phyloP scores from a whole-genome alignment of 2,797 vertebrate genomes.

The Cynodonichthys magdalenae region DNA sequence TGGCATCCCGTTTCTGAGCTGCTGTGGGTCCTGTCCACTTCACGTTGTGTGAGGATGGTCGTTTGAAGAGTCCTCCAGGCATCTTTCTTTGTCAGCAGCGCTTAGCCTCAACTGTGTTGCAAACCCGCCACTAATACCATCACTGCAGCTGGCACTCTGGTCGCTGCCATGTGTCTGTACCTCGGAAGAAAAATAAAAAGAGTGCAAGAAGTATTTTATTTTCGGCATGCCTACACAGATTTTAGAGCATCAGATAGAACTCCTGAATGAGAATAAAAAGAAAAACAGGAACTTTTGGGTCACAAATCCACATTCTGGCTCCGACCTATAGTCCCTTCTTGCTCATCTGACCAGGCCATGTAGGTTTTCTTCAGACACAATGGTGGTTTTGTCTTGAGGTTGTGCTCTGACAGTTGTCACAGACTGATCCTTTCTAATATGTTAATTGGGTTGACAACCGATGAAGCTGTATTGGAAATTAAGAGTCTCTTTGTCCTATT shows the following conservation, averaged over 20 bases:
- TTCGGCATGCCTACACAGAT: slow-evolving; percentile 1
- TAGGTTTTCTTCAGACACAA: slow-evolving; percentile 67
- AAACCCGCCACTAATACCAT: slow-evolving; percentile 35
- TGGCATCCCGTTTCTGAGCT: slow-evolving; percentile 47
- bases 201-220: slow-evolving; percentile 14
- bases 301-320: slow-evolving; percentile 17
- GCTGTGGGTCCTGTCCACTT: slow-evolving; percentile 66
- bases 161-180: slow-evolving; percentile 13
- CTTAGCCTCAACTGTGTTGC: slow-evolving; percentile 67
- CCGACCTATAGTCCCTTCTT: slow-evolving; percentile 49
- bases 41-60: slow-evolving; percentile 70
- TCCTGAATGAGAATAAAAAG: background rate
- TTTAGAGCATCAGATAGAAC: background rate
- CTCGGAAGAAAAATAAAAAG: slow-evolving; percentile 3
- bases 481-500: slow-evolving; percentile 72
- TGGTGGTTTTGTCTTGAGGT: slow-evolving; percentile 71
- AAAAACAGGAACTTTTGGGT: slow-evolving; percentile 22
- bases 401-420: slow-evolving; percentile 76
- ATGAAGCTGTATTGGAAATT: slow-evolving; percentile 74
- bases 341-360: slow-evolving; percentile 59
- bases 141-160: slow-evolving; percentile 21
- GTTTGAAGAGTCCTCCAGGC: slow-evolving; percentile 74
- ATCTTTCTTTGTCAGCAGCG: slow-evolving; percentile 74
- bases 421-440: slow-evolving; percentile 71
- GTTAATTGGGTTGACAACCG: slow-evolving; percentile 78